Evolutionary conservation across 2,797 vertebrate species (phyloP).

Genomic region (Arrhamphus sclerolepis): DNA sequence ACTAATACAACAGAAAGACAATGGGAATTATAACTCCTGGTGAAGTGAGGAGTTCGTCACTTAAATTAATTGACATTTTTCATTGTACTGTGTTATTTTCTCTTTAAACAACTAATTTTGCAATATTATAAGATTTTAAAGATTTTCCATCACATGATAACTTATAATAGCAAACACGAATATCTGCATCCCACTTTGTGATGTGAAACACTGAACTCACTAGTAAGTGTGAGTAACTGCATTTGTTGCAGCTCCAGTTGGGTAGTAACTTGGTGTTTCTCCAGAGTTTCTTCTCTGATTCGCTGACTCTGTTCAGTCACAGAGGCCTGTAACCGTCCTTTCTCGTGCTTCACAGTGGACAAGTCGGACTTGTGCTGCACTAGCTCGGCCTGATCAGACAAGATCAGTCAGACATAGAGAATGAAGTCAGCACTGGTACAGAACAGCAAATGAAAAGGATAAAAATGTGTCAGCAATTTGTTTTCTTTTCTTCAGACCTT

Average conservation of each 20-base stretch:
- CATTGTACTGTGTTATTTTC: no score
- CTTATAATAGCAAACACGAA: no score
- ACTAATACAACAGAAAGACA: conserved; percentile 25
- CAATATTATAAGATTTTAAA: not conserved
- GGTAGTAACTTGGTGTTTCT: conserved; percentile 78
- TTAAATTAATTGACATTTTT: no score
- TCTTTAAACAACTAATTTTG: not conserved
- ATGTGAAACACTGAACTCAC: conserved; percentile 65
- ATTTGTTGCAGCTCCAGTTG: conserved; percentile 71
- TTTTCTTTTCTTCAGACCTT: conserved; percentile 65
- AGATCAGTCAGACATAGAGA: not conserved
- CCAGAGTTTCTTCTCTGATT: conserved; percentile 74
- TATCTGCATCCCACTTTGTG: not conserved
- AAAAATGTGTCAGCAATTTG: not conserved
- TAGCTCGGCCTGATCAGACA: conserved; percentile 72
- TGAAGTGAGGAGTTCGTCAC: conserved; percentile 3
- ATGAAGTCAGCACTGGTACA: not conserved
- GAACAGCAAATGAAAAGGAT: not conserved
- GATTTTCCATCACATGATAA: not conserved
- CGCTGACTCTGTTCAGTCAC: conserved; percentile 67
- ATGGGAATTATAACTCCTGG: conserved; percentile 11
- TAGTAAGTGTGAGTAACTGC: conserved; percentile 75
- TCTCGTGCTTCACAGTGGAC: conserved; percentile 63
- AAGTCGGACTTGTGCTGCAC: conserved; percentile 77
- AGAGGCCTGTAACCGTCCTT: conserved; percentile 42